phyloP scores from a whole-genome alignment of 2,113 vertebrate genomes.

The Danio rerio region DNA sequence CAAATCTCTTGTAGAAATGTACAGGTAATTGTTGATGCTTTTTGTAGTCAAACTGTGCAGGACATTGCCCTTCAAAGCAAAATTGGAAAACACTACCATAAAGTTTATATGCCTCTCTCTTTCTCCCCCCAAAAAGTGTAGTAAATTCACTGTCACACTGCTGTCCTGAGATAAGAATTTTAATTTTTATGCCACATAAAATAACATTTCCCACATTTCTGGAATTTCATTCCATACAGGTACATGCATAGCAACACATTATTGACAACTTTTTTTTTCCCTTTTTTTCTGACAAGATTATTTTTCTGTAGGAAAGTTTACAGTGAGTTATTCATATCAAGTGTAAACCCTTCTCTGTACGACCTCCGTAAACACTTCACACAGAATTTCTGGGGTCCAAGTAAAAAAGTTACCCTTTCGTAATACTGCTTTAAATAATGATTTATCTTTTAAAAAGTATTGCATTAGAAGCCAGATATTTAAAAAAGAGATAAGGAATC shows the following conservation, averaged over 20 bases:
- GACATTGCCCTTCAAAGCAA: too few relatives aligned
- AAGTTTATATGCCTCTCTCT: too few relatives aligned
- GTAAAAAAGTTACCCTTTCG: conserved; percentile 22
- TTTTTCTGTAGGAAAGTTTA: conserved; percentile 30
- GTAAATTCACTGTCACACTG: neutral
- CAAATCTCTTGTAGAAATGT: too few relatives aligned
- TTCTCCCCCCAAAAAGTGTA: too few relatives aligned
- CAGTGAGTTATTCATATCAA: conserved; percentile 38
- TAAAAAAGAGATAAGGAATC: conserved; percentile 48
- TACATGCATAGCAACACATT: conserved; percentile 61
- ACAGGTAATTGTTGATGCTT: too few relatives aligned
- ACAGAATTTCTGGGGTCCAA: conserved; percentile 35
- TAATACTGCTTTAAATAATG: conserved; percentile 38
- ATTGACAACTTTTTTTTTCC: conserved; percentile 33
- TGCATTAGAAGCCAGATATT: conserved; percentile 48
- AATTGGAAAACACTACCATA: too few relatives aligned
- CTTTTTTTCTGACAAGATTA: conserved; percentile 23
- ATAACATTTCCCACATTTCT: conserved; percentile 59
- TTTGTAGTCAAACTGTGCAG: too few relatives aligned
- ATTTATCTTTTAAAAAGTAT: conserved; percentile 54
- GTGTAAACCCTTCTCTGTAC: conserved; percentile 43
- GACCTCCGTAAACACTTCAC: conserved; percentile 29
- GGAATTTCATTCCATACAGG: conserved; percentile 59
- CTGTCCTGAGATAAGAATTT: conserved; percentile 57
- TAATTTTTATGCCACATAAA: conserved; percentile 59